Base-by-base conservation (phyloP, 1,140 invertebrate genomes). In the Planococcus citri region DNA sequence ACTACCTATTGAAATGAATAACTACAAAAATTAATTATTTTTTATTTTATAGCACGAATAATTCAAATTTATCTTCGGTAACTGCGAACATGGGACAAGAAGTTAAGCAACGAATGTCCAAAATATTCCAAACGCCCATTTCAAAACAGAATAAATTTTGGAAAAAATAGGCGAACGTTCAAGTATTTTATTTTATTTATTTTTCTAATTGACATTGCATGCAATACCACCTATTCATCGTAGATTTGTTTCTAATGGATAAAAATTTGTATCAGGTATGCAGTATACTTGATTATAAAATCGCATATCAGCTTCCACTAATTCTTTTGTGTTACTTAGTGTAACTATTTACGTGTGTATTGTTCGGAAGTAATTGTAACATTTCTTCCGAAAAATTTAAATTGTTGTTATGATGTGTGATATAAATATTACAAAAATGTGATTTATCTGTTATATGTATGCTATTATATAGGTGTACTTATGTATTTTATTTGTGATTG, bases 121-220 rank as follows among this genome's bases (percentile, higher is more conserved):
- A 64, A 64, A 64, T 64, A 64, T 64, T 64, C 22, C 60, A 64
- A 27, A 64, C 60, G 10, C 60, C 60, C 20, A 64, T 64, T 27
- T 24, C 22, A 24, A 64, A 64, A 64, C 60, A 64, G 17, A 25
- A 21, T 25, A 64, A 64, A 64, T 64, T 64, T 64, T 64, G 60
- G 60, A 64, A 64, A 17, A 64, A 64, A 64, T 64, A 17, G 24
- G 20, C 17, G n/a, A 14, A 20, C 4, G 4, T 20, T 51, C 17
- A 3, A 3, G 10, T 51, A 51, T 17, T 20, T 51, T 17, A 9
- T 51, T 6, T 51, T 51, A 2, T 51, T 51, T 51, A 17, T 51
- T 51, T 51, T 37, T 14, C 14, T 37, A 14, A 37, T 8, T n/a
- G n/a, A n/a, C n/a, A n/a, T n/a, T n/a, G n/a, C n/a, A n/a, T n/a